These are phyloP conservation scores for Girardinus metallicus DNA, from an alignment of 2,797 vertebrate species.

Conservation along the genomic window DNA sequence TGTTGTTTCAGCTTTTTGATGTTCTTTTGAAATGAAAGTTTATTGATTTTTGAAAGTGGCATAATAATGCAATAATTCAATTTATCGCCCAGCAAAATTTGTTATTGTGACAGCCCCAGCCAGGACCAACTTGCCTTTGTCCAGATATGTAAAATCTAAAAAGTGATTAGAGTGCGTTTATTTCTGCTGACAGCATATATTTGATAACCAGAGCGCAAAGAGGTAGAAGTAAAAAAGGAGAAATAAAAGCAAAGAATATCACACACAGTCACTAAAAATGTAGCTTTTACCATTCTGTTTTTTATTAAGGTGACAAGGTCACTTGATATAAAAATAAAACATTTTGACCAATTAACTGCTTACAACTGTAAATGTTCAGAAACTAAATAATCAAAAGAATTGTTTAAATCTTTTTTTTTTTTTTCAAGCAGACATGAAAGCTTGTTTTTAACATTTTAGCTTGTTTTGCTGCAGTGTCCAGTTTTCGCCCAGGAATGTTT, in stretches of 20 bases:
- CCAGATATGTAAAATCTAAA: background rate
- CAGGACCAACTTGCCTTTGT: background rate
- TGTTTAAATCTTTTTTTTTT: slow-evolving; percentile 10
- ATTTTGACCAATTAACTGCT: slow-evolving; percentile 6
- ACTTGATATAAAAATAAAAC: slow-evolving; percentile 9
- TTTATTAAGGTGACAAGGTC: background rate
- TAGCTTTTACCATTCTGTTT: fast-evolving
- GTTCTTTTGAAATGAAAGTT: too few species aligned
- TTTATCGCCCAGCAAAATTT: too few species aligned
- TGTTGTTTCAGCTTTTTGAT: too few species aligned
- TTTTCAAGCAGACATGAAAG: slow-evolving; percentile 20
- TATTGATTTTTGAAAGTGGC: too few species aligned
- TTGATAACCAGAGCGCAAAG: background rate
- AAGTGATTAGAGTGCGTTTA: background rate
- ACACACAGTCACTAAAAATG: background rate
- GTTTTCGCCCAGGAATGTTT: slow-evolving; percentile 40
- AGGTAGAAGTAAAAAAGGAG: background rate
- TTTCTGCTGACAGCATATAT: background rate
- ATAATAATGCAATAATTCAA: too few species aligned
- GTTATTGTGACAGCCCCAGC: too few species aligned
- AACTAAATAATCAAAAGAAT: slow-evolving; percentile 3
- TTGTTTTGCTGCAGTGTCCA: background rate
- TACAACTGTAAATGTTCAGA: slow-evolving; percentile 6
- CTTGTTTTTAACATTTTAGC: slow-evolving; percentile 30
- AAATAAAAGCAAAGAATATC: background rate